phyloP scores from a whole-genome alignment of 1,140 invertebrate genomes.

The Stegodyphus dumicola region DNA sequence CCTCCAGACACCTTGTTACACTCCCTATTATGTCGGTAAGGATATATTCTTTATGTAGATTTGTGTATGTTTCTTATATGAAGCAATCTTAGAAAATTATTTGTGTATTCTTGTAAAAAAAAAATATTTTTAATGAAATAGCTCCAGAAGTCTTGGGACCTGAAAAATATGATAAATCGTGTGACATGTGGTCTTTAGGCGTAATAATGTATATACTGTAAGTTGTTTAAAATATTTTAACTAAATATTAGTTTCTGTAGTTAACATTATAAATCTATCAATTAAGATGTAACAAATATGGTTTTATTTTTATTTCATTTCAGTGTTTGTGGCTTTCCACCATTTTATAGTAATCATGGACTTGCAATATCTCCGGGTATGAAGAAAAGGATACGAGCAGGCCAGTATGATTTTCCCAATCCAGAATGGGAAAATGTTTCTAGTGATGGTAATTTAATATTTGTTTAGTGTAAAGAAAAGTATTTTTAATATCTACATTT shows the following conservation, averaged over 20 bases:
- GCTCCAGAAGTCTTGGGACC: constrained; percentile 96
- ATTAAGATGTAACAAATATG: not conserved
- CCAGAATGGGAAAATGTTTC: constrained; percentile 97
- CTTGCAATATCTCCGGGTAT: constrained; percentile 98
- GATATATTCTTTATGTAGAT: not conserved
- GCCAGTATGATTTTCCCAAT: constrained; percentile 96
- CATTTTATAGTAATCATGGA: constrained; percentile 97
- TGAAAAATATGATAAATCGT: constrained; percentile 98
- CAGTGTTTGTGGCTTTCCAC: constrained; percentile 95
- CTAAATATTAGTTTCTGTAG: too few species aligned
- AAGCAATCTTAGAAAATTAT: not conserved
- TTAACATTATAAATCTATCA: not conserved
- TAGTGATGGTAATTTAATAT: constrained; percentile 76
- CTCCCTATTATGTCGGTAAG: constrained; percentile 90
- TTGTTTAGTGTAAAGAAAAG: too few species aligned
- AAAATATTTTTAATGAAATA: not conserved
- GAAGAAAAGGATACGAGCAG: constrained; percentile 95
- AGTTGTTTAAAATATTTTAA: constrained; percentile 69
- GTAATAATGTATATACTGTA: constrained; percentile 98
- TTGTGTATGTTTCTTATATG: not conserved
- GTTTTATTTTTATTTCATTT: constrained; percentile 61
- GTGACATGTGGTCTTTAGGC: constrained; percentile 98
- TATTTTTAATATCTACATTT: too few species aligned
- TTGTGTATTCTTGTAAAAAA: not conserved
- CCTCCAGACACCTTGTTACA: constrained; percentile 97